phyloP scores from a whole-genome alignment of 2,797 vertebrate genomes.

The Galagoides demidoff region DNA sequence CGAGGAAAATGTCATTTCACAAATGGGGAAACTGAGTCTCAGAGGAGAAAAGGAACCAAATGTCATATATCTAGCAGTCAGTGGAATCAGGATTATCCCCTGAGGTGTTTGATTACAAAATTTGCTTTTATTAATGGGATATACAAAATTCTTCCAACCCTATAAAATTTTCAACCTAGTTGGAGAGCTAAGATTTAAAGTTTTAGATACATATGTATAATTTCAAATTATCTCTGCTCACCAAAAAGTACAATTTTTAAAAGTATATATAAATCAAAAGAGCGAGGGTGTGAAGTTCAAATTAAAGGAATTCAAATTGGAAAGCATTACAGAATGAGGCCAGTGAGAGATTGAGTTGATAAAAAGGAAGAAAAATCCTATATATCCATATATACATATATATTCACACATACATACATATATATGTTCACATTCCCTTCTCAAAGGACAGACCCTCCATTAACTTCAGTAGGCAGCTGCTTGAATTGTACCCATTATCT shows the following conservation, averaged over 20 bases:
- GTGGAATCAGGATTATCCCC: background rate
- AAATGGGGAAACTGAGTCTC: background rate
- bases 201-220: background rate
- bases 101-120: background rate
- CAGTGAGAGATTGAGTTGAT: background rate
- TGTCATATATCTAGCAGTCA: background rate
- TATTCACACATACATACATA: background rate
- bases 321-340: background rate
- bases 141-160: background rate
- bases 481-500: constrained; percentile 78
- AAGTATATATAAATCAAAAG: background rate
- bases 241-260: background rate
- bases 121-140: background rate
- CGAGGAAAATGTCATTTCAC: background rate
- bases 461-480: constrained; percentile 57
- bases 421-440: constrained; percentile 1
- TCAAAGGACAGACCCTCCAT: constrained; percentile 54
- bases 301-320: constrained; percentile 6
- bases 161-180: background rate
- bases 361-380: background rate
- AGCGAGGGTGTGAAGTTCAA: background rate
- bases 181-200: background rate
- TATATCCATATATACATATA: background rate
- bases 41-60: background rate
- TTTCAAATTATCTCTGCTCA: background rate